Percentiles rank a stretch among this genome's conserved stretches.
phyloP scores from a whole-genome alignment of 2,888 invertebrate species.

The Apodemia mormo region DNA sequence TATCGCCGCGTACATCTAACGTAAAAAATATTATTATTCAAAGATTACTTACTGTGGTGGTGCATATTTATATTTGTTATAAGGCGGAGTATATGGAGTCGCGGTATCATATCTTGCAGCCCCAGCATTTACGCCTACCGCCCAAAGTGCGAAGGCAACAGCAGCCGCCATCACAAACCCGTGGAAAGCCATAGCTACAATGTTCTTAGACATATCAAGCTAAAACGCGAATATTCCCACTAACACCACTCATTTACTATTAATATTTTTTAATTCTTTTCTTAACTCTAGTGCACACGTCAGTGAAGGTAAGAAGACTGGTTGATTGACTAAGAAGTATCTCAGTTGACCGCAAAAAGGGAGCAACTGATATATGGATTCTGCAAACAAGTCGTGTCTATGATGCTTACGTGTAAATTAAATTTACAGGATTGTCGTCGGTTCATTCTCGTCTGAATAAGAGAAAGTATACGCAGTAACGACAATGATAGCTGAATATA shows the following conservation, averaged over 20 bases:
- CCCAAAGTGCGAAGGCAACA: slow-evolving; percentile 59
- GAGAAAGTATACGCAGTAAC: slow-evolving; percentile 31
- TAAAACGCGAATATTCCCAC: slow-evolving; percentile 23
- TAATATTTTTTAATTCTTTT: slow-evolving; percentile 26
- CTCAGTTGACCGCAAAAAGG: slow-evolving; percentile 65
- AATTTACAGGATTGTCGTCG: slow-evolving; percentile 56
- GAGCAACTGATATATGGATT: slow-evolving; percentile 63
- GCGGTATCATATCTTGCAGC: slow-evolving; percentile 65
- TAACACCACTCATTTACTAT: slow-evolving; percentile 23
- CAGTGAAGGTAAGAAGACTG: slow-evolving; percentile 58
- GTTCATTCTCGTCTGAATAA: slow-evolving; percentile 29
- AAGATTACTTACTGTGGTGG: slow-evolving; percentile 62
- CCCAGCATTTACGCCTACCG: slow-evolving; percentile 56
- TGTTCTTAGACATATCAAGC: slow-evolving; percentile 39
- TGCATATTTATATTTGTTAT: slow-evolving; percentile 64
- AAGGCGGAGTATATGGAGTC: slow-evolving; percentile 65
- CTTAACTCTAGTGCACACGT: slow-evolving; percentile 47
- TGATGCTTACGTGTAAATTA: slow-evolving; percentile 64
- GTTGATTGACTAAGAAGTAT: slow-evolving; percentile 49
- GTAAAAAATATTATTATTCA: background rate
- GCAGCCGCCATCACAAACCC: slow-evolving; percentile 57
- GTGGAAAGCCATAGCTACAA: slow-evolving; percentile 57
- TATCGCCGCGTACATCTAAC: too few relatives aligned
- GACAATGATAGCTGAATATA: slow-evolving; percentile 2
- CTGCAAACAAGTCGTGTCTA: slow-evolving; percentile 63